A percentile compares a stretch with the other conserved stretches of the same genome.
phyloP scores from a whole-genome alignment of 1,140 invertebrate species.

The Andricus grossulariae region DNA sequence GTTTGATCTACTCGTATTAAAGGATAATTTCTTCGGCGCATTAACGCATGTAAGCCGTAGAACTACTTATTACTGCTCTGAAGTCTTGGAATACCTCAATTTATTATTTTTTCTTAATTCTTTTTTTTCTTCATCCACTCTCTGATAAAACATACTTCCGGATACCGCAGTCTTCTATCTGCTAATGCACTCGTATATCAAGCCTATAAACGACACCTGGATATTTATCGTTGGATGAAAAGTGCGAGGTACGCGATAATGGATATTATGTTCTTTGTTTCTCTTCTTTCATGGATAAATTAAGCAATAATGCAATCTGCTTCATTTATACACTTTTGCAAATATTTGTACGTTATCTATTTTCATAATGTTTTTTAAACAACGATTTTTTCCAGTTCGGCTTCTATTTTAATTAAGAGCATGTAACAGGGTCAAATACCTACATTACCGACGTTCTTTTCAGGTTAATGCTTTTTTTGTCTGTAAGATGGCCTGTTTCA shows the following conservation, averaged over 20 bases:
- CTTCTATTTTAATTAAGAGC: no score
- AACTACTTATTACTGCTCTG: background rate
- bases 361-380: no score
- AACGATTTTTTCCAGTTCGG: no score
- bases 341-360: no score
- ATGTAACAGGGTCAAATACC: no score
- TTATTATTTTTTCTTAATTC: slow-evolving; percentile 1
- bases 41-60: background rate
- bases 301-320: background rate
- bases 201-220: background rate
- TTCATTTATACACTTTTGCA: background rate
- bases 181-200: slow-evolving; percentile 15
- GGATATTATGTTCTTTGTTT: background rate
- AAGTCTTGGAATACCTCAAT: background rate
- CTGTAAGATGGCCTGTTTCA: no score
- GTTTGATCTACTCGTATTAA: background rate
- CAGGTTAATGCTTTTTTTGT: no score
- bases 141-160: background rate
- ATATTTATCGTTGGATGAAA: slow-evolving; percentile 7
- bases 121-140: background rate
- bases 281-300: slow-evolving; percentile 9
- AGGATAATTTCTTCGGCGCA: background rate
- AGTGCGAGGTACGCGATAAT: background rate
- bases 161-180: slow-evolving; percentile 8
- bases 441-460: no score